Conservation (phyloP, 2,113 vertebrate genomes). For the Phocoena phocoena region DNA sequence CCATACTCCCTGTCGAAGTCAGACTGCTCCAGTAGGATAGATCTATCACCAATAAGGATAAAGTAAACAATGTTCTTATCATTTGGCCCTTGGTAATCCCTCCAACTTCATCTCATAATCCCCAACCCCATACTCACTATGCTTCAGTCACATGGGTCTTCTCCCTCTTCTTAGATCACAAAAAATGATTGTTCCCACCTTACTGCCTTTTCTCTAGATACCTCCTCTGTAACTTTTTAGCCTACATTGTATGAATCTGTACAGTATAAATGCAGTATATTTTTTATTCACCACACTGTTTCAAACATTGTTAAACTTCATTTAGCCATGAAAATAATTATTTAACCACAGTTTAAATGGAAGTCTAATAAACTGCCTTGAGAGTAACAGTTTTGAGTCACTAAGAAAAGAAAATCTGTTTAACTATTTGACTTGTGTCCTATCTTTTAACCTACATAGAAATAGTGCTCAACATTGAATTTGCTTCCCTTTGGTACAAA, state of each 20-base stretch:
- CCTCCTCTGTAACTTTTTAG: neutral
- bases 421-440: neutral
- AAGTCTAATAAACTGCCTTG: neutral
- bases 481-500: neutral
- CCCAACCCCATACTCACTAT: fast-evolving
- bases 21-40: neutral
- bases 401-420: neutral
- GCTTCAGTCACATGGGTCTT: fast-evolving
- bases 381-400: neutral
- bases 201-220: neutral
- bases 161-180: neutral
- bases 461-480: neutral
- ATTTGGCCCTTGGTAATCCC: neutral
- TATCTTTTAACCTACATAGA: neutral
- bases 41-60: neutral
- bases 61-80: neutral
- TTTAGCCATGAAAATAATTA: neutral
- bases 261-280: neutral
- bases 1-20: neutral
- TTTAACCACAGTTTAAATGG: neutral
- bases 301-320: neutral
- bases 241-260: neutral
- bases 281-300: neutral
- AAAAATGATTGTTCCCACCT: neutral
- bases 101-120: neutral